phyloP scores from a whole-genome alignment of 2,797 vertebrate genomes.

The Poecilia picta region DNA sequence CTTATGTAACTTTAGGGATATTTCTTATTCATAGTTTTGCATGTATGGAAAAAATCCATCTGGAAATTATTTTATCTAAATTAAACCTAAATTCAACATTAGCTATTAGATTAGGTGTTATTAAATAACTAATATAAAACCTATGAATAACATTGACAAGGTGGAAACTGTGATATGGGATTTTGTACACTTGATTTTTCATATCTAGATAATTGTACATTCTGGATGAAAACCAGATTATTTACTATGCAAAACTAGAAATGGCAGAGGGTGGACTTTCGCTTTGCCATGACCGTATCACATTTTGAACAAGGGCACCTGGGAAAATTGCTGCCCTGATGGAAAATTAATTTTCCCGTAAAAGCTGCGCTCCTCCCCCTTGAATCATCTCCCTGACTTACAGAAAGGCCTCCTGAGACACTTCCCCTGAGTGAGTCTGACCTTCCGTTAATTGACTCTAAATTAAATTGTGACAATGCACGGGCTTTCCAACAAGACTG shows the following conservation, averaged over 20 bases:
- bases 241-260: not conserved
- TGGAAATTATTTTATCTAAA: not conserved
- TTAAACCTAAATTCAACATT: not conserved
- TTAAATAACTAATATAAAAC: not conserved
- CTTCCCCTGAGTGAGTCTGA: not conserved
- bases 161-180: not conserved
- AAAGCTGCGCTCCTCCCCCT: not conserved
- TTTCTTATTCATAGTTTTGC: not conserved
- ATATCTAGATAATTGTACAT: not conserved
- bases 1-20: not conserved
- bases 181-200: not conserved
- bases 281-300: not conserved
- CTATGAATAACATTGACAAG: not conserved
- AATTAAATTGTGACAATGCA: not conserved
- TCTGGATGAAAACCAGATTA: not conserved
- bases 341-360: not conserved
- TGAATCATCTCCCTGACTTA: not conserved
- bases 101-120: not conserved
- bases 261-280: not conserved
- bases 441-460: constrained; percentile 1
- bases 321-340: not conserved
- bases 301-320: not conserved
- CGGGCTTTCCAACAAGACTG: constrained; percentile 24
- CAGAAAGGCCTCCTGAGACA: not conserved
- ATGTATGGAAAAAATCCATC: not conserved